Percentiles rank a stretch among this genome's conserved stretches.
These are phyloP conservation scores for Drosophila aff. DNA, from an alignment of 1,140 invertebrate genomes.

Conservation along the genomic window DNA sequence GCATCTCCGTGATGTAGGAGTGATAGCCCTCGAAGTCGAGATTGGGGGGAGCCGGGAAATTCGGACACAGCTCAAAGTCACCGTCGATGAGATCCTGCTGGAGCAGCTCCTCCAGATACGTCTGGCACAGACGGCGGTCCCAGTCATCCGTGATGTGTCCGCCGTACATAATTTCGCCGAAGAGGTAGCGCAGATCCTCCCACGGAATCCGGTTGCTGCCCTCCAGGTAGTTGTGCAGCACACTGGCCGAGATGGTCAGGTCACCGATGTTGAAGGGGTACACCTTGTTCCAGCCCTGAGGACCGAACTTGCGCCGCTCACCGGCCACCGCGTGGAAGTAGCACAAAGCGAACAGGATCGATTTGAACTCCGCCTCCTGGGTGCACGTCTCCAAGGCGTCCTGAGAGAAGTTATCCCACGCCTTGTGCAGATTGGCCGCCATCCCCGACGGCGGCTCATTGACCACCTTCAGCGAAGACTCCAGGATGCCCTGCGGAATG, in stretches of 20 bases:
- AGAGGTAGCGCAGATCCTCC: constrained; percentile 97
- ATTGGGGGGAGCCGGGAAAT: constrained; percentile 94
- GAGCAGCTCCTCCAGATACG: constrained; percentile 95
- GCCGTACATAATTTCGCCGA: constrained; percentile 99
- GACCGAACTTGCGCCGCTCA: constrained; percentile 96
- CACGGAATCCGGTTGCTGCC: constrained; percentile 95
- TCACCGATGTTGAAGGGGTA: constrained; percentile 95
- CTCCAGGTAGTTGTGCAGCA: constrained; percentile 97
- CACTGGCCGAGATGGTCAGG: constrained; percentile 95
- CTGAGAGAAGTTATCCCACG: constrained; percentile 96
- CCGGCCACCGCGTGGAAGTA: constrained; percentile 98
- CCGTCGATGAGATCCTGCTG: constrained; percentile 94
- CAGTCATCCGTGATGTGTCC: constrained; percentile 98
- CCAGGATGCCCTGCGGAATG: constrained; percentile 93
- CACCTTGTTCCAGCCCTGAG: constrained; percentile 97
- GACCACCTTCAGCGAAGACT: constrained; percentile 97
- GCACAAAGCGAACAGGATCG: constrained; percentile 95
- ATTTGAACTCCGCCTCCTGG: constrained; percentile 97
- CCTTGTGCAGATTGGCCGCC: constrained; percentile 96
- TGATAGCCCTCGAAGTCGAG: constrained; percentile 96
- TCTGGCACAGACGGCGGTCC: constrained; percentile 94
- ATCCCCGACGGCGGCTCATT: constrained; percentile 98
- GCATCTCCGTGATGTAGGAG: constrained; percentile 93
- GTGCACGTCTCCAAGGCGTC: constrained; percentile 96
- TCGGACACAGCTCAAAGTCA: constrained; percentile 93